Conservation (phyloP, 1,140 invertebrate species). For the Trachymyrmex septentrionalis region DNA sequence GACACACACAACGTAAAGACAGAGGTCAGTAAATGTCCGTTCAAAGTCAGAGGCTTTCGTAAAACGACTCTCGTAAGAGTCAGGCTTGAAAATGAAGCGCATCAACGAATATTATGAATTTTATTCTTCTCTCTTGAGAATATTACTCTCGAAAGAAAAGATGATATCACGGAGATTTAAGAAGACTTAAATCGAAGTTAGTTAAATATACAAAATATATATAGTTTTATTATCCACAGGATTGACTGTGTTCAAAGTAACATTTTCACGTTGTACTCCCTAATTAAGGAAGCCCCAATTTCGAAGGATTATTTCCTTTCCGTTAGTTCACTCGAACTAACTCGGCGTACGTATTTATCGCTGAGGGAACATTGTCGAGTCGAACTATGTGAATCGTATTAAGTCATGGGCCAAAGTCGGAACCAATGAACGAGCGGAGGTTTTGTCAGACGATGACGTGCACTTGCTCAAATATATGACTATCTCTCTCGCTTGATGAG, state of each 20-base stretch:
- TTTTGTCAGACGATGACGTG: constrained; percentile 39
- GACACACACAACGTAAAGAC: neutral
- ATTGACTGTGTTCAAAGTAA: neutral
- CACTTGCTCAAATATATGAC: constrained; percentile 66
- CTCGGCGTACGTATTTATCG: constrained; percentile 36
- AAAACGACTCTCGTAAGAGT: neutral
- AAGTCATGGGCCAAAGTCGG: constrained; percentile 19
- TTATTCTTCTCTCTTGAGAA: neutral
- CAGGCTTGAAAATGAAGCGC: neutral
- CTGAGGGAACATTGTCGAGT: constrained; percentile 7
- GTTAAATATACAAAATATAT: neutral
- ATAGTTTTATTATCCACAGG: neutral
- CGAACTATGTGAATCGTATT: constrained; percentile 39
- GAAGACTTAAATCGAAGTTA: neutral
- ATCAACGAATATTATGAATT: neutral
- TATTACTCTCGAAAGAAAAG: neutral
- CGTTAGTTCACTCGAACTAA: constrained; percentile 16
- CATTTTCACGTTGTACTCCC: neutral
- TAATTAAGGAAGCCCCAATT: constrained; percentile 42
- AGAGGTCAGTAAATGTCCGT: neutral
- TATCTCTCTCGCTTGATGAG: constrained; percentile 11
- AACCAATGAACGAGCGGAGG: constrained; percentile 18
- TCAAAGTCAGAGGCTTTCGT: neutral
- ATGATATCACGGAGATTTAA: neutral
- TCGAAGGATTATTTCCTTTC: constrained; percentile 17